These are phyloP conservation scores for Cisticola juncidis DNA, from an alignment of 2,113 vertebrate species.

Conservation along the genomic window DNA sequence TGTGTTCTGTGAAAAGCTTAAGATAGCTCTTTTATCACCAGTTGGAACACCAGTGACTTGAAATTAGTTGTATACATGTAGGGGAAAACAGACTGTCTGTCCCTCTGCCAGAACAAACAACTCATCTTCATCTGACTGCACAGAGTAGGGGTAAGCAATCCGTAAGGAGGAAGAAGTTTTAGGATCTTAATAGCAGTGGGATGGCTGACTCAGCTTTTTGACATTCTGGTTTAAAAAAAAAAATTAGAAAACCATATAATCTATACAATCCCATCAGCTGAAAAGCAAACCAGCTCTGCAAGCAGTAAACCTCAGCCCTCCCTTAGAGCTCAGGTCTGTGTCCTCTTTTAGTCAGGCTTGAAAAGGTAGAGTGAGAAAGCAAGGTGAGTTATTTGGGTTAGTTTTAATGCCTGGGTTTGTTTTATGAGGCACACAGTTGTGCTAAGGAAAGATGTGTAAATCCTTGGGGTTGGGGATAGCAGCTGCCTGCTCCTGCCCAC, in stretches of 20 bases:
- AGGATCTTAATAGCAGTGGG: constrained; percentile 13
- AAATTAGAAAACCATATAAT: neutral
- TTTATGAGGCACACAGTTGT: neutral
- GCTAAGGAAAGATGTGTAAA: neutral
- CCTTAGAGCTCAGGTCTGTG: neutral
- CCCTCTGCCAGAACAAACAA: constrained; percentile 63
- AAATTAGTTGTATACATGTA: constrained; percentile 47
- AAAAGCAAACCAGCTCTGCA: neutral
- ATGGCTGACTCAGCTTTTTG: constrained; percentile 53
- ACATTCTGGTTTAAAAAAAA: neutral
- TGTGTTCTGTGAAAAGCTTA: constrained; percentile 55
- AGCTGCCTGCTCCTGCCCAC: neutral
- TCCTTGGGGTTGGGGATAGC: neutral
- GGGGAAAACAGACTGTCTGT: constrained; percentile 58
- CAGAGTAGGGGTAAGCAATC: constrained; percentile 3
- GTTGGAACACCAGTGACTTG: constrained; percentile 47
- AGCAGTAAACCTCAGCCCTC: neutral
- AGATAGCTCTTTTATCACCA: constrained; percentile 57
- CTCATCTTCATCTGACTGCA: constrained; percentile 51
- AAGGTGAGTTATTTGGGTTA: neutral
- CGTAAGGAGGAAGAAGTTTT: neutral
- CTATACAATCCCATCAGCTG: neutral
- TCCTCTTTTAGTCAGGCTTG: neutral
- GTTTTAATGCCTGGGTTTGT: neutral
- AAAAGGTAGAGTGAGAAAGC: neutral